A percentile compares a stretch with the other conserved stretches of the same genome.
phyloP scores from a whole-genome alignment of 2,888 invertebrate species.

The Polia nebulosa region DNA sequence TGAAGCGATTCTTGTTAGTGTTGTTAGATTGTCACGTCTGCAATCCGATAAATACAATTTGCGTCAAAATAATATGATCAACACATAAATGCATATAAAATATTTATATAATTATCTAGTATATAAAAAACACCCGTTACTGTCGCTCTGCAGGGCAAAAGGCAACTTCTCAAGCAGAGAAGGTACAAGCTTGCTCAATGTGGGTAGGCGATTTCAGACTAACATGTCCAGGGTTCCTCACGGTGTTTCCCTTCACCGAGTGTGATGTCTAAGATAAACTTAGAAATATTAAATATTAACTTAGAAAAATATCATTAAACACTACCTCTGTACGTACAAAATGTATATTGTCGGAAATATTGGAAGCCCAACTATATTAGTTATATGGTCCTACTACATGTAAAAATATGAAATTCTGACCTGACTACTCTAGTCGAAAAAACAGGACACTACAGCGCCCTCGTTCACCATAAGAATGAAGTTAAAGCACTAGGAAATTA shows the following conservation, averaged over 20 bases:
- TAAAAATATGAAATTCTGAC: constrained; percentile 1
- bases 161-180: neutral
- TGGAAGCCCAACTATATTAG: constrained; percentile 33
- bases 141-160: neutral
- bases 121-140: neutral
- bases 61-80: constrained; percentile 12
- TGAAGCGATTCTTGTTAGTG: constrained; percentile 32
- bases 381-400: neutral
- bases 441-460: neutral
- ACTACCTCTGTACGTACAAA: neutral
- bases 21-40: constrained; percentile 40
- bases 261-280: neutral
- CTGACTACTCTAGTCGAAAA: constrained; percentile 23
- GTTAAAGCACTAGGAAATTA: neutral
- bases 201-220: neutral
- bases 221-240: neutral
- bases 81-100: constrained; percentile 13
- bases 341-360: neutral
- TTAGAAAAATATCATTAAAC: constrained; percentile 1
- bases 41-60: constrained; percentile 43
- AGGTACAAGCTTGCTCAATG: neutral
- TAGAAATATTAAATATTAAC: neutral
- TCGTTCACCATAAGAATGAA: constrained; percentile 1
- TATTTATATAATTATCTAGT: neutral
- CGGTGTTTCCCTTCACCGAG: neutral